Evolutionary conservation across 2,113 vertebrate genomes (phyloP).

Genomic region (Oncorhynchus kisutch): DNA sequence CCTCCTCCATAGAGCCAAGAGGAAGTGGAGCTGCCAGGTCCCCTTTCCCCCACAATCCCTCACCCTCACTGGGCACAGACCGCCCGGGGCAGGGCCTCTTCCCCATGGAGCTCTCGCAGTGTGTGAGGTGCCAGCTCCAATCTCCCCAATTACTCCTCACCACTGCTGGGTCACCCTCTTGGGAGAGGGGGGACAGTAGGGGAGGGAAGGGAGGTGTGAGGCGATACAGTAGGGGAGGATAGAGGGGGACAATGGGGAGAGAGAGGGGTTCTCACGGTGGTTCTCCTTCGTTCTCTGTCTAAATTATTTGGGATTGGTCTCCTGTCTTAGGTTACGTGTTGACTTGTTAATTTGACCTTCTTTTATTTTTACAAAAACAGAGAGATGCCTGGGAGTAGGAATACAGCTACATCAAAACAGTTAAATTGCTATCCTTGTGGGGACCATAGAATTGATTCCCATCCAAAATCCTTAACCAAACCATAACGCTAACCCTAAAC

Average conservation of each 20-base stretch:
- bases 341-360: constrained; percentile 77
- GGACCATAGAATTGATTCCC: too few species aligned
- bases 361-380: constrained; percentile 12
- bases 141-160: constrained; percentile 81
- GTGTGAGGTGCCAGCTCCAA: constrained; percentile 85
- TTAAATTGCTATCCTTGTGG: too few species aligned
- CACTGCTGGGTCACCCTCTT: not conserved
- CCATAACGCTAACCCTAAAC: too few species aligned
- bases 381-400: not conserved
- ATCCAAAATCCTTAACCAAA: too few species aligned
- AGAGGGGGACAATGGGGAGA: not conserved
- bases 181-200: not conserved
- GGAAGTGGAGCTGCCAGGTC: constrained; percentile 88
- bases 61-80: constrained; percentile 72
- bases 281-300: constrained; percentile 47
- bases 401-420: not conserved
- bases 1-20: constrained; percentile 77
- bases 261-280: constrained; percentile 24
- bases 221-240: not conserved
- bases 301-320: constrained; percentile 60
- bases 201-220: constrained; percentile 5
- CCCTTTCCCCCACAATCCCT: constrained; percentile 84
- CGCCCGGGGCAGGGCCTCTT: constrained; percentile 68
- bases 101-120: constrained; percentile 63
- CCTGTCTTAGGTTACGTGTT: constrained; percentile 69